phyloP scores from a whole-genome alignment of 2,797 vertebrate species.

The Pachyuromys duprasi region DNA sequence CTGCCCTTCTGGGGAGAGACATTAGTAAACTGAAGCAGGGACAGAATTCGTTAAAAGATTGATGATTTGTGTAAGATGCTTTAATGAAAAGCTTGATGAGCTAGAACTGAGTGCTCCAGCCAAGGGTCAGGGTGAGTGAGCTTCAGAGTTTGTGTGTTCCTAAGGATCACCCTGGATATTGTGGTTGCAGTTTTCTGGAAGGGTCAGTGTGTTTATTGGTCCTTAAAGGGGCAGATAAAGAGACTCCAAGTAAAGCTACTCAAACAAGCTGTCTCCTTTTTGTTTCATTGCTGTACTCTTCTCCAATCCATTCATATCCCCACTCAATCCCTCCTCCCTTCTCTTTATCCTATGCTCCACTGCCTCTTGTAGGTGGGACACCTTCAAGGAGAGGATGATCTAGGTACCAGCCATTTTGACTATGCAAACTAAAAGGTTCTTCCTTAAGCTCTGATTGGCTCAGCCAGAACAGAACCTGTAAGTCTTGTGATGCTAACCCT shows the following conservation, averaged over 20 bases:
- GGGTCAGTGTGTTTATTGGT: background rate
- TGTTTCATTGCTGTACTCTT: background rate
- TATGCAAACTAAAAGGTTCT: background rate
- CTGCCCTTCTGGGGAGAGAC: background rate
- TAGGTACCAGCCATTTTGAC: background rate
- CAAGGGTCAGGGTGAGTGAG: background rate
- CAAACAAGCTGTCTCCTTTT: background rate
- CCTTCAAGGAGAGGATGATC: background rate
- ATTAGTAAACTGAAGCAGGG: constrained; percentile 22
- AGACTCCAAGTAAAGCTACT: background rate
- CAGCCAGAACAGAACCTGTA: background rate
- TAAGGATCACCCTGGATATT: background rate
- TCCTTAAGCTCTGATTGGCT: background rate
- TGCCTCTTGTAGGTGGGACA: background rate
- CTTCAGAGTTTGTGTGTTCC: background rate
- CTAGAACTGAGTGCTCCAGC: background rate
- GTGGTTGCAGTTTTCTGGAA: background rate
- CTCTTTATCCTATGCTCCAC: background rate
- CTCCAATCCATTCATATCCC: too few relatives aligned
- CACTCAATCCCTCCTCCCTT: background rate
- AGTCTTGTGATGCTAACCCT: constrained; percentile 28
- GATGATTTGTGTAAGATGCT: background rate
- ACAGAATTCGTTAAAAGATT: background rate
- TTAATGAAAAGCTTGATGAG: background rate
- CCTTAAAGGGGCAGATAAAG: background rate